Base-by-base conservation (phyloP, 2,888 invertebrate species). In the Macrostomum cliftonense region DNA sequence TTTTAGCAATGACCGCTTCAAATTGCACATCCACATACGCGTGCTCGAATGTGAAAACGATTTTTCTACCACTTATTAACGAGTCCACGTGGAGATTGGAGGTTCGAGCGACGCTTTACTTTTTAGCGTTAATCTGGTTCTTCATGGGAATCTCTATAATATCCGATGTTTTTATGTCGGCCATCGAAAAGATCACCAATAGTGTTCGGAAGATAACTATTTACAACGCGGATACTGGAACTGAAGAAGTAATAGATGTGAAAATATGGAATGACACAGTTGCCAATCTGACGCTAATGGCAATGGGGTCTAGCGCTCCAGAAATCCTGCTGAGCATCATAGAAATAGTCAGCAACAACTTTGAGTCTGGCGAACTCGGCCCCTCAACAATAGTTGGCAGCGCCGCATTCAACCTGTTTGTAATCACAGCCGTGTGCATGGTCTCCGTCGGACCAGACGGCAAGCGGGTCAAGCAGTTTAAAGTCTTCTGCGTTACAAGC, bases 311-410 rank as follows among this genome's bases (percentile, higher is more conserved):
- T 37, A 73, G 73, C 47, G 75, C 76, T 1, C 76, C 76, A 1
- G 76, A 76, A 61, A 76, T 76, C 53, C 60, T 76, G 2, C 63
- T 76, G 16, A 72, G 74, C 11, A 64, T 71, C 50, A 75, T 76
- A 53, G 75, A 75, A 62, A 73, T 75, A 45, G 59, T 70, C 17
- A 67, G 67, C 14, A 70, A 68, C 51, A 60, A 61, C 45, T 66
- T 61, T 57, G 53, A 63, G 45, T 62, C 75, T 1, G 76, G 75
- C 2, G 70, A 68, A 1, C 59, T 77, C 5, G 76, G 76, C 12
- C 76, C 76, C 0, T 72, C 75, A 28, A 76, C 76, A 2, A 76
- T 76, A 43, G 76, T 76, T 11, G 76, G 76, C 0, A 76, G 76
- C 1, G 76, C 76, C 2, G 76, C 76, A 13, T 76, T 76, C 61